Base-by-base conservation (phyloP, 1,140 invertebrate species). In the Bombus polaris region DNA sequence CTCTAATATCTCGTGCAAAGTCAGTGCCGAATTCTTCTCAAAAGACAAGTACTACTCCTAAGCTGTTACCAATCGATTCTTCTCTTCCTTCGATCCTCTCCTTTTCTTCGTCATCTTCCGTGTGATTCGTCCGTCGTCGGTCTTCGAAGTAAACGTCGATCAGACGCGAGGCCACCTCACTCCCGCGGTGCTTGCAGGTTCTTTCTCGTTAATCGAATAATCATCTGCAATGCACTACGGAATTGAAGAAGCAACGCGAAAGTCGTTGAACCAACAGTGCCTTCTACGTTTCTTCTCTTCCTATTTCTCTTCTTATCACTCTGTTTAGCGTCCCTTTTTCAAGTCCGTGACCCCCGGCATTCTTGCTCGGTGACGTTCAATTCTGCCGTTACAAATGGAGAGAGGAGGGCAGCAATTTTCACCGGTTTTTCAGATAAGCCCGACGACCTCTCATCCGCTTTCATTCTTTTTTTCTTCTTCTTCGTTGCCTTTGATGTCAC, bases 171-270 rank as follows among this genome's bases (percentile, higher is more conserved):
- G 94, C 94, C 96, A 93, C 97, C 97, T 97, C 97, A 98, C 97
- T 97, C 97, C 97, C 97, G 97, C 97, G 97, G 96, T 97, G 97
- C 97, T 98, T 98, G 97, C 97, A 98, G 97, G 92, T 94, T 94
- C 87, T 93, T 91, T 88, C 88, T 90, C 76, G 85, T 96, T 93
- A 95, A 95, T 96, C 95, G 92, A 94, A 96, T 93, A 95, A 96
- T 96, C 97, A 97, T 97, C 97, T 98, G 97, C 97, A 98, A 98
- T 98, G 97, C 97, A 98, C 97, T 98, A 98, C 97, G 97, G 97
- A 98, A 98, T 98, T 98, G 97, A 98, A 95, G 96, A 94, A 95
- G 96, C 95, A 94, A 96, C 95, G 93, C 93, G 93, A 93, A 22
- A 53, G 18, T 53, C 18, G 18, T 53, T 8, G 47, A 53, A 53